Evolutionary conservation across 2,113 vertebrate genomes (phyloP), one percentile per base, ranked within the genome.

Genomic region (Ptilorrhoa leucosticta): DNA sequence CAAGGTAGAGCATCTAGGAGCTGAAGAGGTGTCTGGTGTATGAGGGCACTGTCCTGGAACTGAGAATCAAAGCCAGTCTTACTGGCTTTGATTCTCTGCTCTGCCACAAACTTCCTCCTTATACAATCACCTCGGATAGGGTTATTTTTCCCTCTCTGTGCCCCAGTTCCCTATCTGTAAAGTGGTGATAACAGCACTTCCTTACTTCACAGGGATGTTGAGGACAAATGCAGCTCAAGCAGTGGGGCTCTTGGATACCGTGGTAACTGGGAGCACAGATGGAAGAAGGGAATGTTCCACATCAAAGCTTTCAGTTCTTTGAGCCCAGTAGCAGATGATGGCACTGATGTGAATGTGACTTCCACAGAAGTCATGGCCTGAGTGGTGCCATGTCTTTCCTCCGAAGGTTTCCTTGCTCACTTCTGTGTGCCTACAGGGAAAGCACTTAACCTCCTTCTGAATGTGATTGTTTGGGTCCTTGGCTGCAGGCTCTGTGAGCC

Each of bases 151-250:
- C 92, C 56, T 85, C 50, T 48, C 47, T 47, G n/a, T 92, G 80
- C 72, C 92, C 89, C 76, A 87, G 94, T 97, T 96, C 96, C 88
- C 88, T 94, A 19, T 96, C 93, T 96, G 96, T 93, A 76, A 90
- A 87, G 53, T 54, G 40, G 80, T 81, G 96, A 94, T 96, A 96
- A 96, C 69, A 65, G 72, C 83, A 97, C 92, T 97, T 96, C 96
- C 92, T 91, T 94, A 42, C 95, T 87, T 94, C 53, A 11, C 39
- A 21, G 86, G 72, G 83, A n/a, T 90, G 76, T 94, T 95, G 92
- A 96, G 86, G 76, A 93, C 69, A 89, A 94, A 39, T 27, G 83
- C 64, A 53, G 53, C 88, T 83, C 56, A 61, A 45, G 50, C 69
- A 53, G 69, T 60, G 76, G 64, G 79, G 35, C n/a, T 86, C 16